Evolutionary conservation across 2,888 invertebrate species (phyloP).

Genomic region (Macroteleia sp.): DNA sequence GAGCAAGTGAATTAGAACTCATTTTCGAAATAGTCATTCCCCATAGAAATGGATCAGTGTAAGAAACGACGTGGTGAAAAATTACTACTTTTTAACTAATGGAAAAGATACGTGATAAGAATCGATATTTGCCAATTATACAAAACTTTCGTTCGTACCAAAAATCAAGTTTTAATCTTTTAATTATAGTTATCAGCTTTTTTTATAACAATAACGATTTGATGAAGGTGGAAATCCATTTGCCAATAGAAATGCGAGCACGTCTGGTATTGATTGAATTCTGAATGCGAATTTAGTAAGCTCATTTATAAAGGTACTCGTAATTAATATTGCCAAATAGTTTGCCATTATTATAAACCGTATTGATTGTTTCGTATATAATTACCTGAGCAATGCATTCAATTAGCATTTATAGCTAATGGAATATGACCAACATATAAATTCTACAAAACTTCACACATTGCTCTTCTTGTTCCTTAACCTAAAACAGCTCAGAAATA

Average conservation of each 20-base stretch:
- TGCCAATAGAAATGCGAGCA: background rate
- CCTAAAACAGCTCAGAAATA: background rate
- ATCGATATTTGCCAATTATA: constrained; percentile 22
- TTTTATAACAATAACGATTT: no score
- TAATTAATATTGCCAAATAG: constrained; percentile 30
- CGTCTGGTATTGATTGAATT: constrained; percentile 23
- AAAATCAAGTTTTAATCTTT: background rate
- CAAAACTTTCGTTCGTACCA: background rate
- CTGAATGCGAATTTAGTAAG: constrained; percentile 27
- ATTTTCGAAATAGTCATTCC: constrained; percentile 17
- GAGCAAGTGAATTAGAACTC: constrained; percentile 9
- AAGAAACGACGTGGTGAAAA: constrained; percentile 27
- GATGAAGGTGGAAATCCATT: no score
- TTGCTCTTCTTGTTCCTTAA: background rate
- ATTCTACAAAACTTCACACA: constrained; percentile 5
- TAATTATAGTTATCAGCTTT: constrained; percentile 14
- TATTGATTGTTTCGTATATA: background rate
- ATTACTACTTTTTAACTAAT: constrained; percentile 31
- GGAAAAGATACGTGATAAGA: constrained; percentile 37
- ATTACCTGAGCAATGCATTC: constrained; percentile 22
- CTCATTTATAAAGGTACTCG: constrained; percentile 17
- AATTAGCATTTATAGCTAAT: no score
- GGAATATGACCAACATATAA: constrained; percentile 7
- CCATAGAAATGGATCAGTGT: constrained; percentile 6
- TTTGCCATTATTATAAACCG: constrained; percentile 19